Evolutionary conservation across 2,797 vertebrate genomes (phyloP).

Genomic region (Rhynchonycteris naso): DNA sequence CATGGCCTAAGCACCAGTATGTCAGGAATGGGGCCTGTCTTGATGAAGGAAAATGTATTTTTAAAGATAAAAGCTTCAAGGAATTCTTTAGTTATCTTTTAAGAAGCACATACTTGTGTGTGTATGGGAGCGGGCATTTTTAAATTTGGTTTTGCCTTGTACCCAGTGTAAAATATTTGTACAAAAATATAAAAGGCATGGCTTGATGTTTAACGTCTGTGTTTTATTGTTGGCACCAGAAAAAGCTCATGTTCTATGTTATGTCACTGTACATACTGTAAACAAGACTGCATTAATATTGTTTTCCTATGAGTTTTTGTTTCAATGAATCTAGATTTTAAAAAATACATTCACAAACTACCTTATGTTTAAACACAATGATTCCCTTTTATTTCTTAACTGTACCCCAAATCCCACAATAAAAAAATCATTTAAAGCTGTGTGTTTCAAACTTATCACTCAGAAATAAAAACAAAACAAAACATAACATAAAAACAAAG

Average conservation of each 20-base stretch:
- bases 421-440: slow-evolving; percentile 84
- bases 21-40: neutral
- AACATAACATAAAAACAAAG: slow-evolving; percentile 74
- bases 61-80: slow-evolving; percentile 31
- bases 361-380: slow-evolving; percentile 81
- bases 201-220: slow-evolving; percentile 77
- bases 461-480: slow-evolving; percentile 68
- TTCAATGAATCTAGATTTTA: slow-evolving; percentile 76
- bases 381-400: slow-evolving; percentile 84
- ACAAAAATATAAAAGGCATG: slow-evolving; percentile 80
- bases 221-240: slow-evolving; percentile 85
- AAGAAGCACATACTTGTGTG: slow-evolving; percentile 25
- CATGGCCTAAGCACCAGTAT: neutral
- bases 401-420: slow-evolving; percentile 78
- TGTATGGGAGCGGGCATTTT: neutral
- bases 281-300: slow-evolving; percentile 78
- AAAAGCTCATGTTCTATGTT: slow-evolving; percentile 75
- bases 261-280: slow-evolving; percentile 77
- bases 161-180: slow-evolving; percentile 64
- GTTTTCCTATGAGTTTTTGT: slow-evolving; percentile 75
- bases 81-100: slow-evolving; percentile 15
- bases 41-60: slow-evolving; percentile 34
- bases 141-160: slow-evolving; percentile 59
- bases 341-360: slow-evolving; percentile 85
- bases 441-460: slow-evolving; percentile 78